Evolutionary conservation across 1,140 invertebrate genomes (phyloP), one percentile per base, ranked within the genome.

Genomic region (Bombus waltoni): DNA sequence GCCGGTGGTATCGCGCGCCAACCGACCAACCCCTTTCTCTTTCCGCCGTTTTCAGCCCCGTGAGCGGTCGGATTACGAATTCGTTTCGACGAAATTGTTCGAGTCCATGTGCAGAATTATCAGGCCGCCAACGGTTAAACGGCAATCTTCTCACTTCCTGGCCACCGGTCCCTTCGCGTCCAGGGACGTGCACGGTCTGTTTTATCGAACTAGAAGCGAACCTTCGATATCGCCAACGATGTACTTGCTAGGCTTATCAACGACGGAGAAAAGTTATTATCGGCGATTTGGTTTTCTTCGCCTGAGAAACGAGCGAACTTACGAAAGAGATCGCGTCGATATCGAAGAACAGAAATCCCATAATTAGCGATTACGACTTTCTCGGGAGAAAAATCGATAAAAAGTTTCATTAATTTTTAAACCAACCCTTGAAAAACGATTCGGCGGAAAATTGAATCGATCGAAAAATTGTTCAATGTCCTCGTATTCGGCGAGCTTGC

Each of bases 71-170:
- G 89, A 89, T 90, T 86, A 90, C 89, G 86, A 90, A 90, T 90
- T 90, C 80, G 89, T 90, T 90, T 88, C 77, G 83, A 65, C 76
- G 81, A 90, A 90, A 90, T 88, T 90, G 89, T 90, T 90, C 89
- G 72, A 86, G 83, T 85, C 88, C 82, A 84, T 83, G 83, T 86
- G 57, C 79, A 79, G 86, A 86, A 90, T 90, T 88, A 90, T 90
- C 86, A 72, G 75, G 80, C 74, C 77, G 87, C 73, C 73, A 87
- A 71, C 88, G 65, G 81, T 87, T 89, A 82, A 90, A 87, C 88
- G 88, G 72, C 77, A 78, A 72, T 79, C 73, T 40, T 74, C 66
- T 74, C 84, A 38, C 62, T 53, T 74, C 53, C 71, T 74, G 15
- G 40, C 15, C n/a, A 15, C 11, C 13, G 13, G 68, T 28, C 38